Evolutionary conservation across 2,113 vertebrate species (phyloP), one percentile per base, ranked within the genome.

Genomic region (Leucosticte australis): DNA sequence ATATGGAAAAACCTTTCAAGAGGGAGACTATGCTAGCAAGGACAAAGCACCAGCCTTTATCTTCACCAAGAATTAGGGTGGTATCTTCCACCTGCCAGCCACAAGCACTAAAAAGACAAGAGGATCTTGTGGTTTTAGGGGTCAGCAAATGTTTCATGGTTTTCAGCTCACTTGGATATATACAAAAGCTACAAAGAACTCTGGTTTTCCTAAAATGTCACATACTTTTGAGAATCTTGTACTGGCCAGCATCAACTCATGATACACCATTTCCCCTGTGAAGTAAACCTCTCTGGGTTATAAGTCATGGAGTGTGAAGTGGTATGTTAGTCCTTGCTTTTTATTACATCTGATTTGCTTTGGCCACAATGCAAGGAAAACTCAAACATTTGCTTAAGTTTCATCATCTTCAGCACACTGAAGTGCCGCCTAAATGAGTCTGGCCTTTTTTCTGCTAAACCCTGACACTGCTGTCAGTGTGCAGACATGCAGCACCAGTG

Each of bases 301-400:
- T 37, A 92, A 91, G 41, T 67, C 83, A 88, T 11, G 0, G 2
- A 65, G 46, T 55, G 67, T 80, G 59, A 94, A 95, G 70, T 3
- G 23, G 33, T 44, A 44, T 3, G 2, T 75, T 71, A 81, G 64
- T 71, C 53, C 39, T 89, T 62, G 37, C 60, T 85, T 95, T 92
- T 83, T 93, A 87, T 71, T 87, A 26, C 50, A 73, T 92, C 65
- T 69, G 85, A 77, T 94, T 94, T 92, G 75, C 87, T 91, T 91
- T 94, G 93, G 87, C 87, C 78, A 59, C 9, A 74, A 63, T 26
- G 42, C 89, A 95, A 91, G 50, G 71, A 91, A 96, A 95, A 94
- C 46, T 69, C 84, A 83, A 95, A 91, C 63, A 67, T 95, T 91
- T 95, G 81, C 82, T 92, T 42, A 87, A 85, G 67, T 91, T 95